These are phyloP conservation scores for Tyrophagus putrescentiae DNA, from an alignment of 1,140 invertebrate species.

Conservation along the genomic window DNA sequence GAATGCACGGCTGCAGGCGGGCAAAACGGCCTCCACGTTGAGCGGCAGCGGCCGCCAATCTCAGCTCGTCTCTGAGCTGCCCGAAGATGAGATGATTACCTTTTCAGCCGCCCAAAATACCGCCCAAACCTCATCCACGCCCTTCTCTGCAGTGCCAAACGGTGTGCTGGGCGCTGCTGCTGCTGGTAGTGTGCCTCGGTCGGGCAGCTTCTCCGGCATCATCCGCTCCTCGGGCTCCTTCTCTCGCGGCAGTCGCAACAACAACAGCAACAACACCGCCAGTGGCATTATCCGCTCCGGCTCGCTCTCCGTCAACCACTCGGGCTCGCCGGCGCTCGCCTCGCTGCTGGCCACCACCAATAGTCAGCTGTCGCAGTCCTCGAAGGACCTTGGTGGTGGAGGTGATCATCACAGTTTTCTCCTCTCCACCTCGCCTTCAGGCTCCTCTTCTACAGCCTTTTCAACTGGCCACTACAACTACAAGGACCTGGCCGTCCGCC, in stretches of 20 bases:
- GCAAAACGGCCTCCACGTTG: too few species aligned
- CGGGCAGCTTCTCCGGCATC: not conserved
- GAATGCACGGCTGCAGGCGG: too few species aligned
- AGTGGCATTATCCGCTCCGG: not conserved
- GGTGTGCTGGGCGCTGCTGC: too few species aligned
- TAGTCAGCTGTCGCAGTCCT: not conserved
- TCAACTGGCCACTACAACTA: too few species aligned
- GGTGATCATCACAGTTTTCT: too few species aligned
- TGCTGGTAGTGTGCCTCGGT: not conserved
- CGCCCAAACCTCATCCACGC: not conserved
- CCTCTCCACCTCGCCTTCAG: too few species aligned
- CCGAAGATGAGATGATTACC: too few species aligned
- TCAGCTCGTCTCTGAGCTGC: too few species aligned
- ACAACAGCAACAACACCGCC: too few species aligned
- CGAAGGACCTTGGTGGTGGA: conserved; percentile 4
- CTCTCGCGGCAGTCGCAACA: not conserved
- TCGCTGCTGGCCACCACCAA: not conserved
- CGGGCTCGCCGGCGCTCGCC: not conserved
- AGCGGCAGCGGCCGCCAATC: too few species aligned
- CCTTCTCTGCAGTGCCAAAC: too few species aligned
- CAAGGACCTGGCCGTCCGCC: not conserved
- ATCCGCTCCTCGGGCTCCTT: conserved; percentile 4
- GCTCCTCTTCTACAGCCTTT: too few species aligned
- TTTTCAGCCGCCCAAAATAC: not conserved
- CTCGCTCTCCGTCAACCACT: not conserved